Base-by-base conservation (phyloP, 2,888 invertebrate genomes). In the Axea sp. region DNA sequence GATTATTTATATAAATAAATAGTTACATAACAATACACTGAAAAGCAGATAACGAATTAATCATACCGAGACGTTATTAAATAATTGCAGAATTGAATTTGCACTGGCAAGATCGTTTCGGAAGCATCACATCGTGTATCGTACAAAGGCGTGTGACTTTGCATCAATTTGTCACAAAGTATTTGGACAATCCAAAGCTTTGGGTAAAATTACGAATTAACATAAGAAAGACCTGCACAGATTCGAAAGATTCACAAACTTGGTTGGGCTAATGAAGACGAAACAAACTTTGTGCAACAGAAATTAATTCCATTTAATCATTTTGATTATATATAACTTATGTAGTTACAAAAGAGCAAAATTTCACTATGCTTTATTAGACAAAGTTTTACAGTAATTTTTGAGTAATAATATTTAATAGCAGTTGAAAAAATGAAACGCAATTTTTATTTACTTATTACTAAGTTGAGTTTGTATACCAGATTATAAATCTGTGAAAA, bases 241-340 rank as follows among this genome's bases (percentile, higher is more conserved):
- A n/a, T n/a, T 1, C 47, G 35, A 9, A 51, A 35, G 8, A 15
- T 15, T 22, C 5, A 12, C 22, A 35, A 35, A 51, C 24, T 51
- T 51, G 12, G 26, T 24, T n/a, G n/a, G n/a, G 8, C 11, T 30
- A 31, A 15, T 30, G 49, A 22, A 33, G 19, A 35, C 3, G 15
- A 19, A 51, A n/a, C 35, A 14, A 51, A 51, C 24, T 51, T 51
- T 2, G 12, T 8, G 15, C 17, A 22, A 2, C 31, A 31, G 31
- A 51, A 51, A 51, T 35, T n/a, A 51, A 51, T 35, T 51, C 8
- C 24, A 15, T 51, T 51, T 24, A 51, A 35, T 35, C 9, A 35
- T 24, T 51, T 12, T 31, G 11, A 51, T 35, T 35, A 8, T 15
- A 5, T 30, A 14, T 33, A 51, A 5, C 31, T 31, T 31, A 33